Evolutionary conservation across 1,140 invertebrate genomes (phyloP).

Genomic region (Harpegnathos saltator): DNA sequence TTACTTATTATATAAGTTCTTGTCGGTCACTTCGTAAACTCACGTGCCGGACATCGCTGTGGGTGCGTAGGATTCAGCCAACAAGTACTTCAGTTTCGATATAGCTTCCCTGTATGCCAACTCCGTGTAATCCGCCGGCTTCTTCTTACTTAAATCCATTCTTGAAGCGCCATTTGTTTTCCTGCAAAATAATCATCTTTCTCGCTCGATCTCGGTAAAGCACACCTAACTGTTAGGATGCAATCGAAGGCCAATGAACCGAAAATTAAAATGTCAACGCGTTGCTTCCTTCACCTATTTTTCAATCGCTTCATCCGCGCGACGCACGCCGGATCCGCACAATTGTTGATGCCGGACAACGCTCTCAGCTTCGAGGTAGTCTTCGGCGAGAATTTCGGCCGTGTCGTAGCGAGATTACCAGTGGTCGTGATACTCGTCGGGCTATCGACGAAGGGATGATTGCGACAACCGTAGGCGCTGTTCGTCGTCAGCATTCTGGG

Average conservation of each 20-base stretch:
- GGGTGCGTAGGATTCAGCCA: slow-evolving; percentile 91
- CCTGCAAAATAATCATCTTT: slow-evolving; percentile 64
- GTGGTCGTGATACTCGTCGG: slow-evolving; percentile 51
- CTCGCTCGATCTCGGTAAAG: no score
- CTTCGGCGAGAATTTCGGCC: slow-evolving; percentile 66
- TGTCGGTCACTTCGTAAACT: not conserved
- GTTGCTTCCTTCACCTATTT: slow-evolving; percentile 72
- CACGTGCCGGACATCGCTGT: slow-evolving; percentile 79
- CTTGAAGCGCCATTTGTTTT: slow-evolving; percentile 78
- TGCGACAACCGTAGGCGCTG: slow-evolving; percentile 71
- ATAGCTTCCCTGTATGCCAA: slow-evolving; percentile 93
- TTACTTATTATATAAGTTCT: no score
- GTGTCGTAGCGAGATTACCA: slow-evolving; percentile 50
- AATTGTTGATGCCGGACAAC: slow-evolving; percentile 52
- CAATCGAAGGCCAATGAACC: not conserved
- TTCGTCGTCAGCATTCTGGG: slow-evolving; percentile 76
- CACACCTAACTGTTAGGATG: not conserved
- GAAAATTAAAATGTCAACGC: slow-evolving; percentile 9
- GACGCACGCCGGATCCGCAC: slow-evolving; percentile 55
- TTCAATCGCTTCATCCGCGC: slow-evolving; percentile 74
- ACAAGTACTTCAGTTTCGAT: slow-evolving; percentile 90
- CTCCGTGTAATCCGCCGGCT: slow-evolving; percentile 91
- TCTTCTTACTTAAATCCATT: slow-evolving; percentile 76
- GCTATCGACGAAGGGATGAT: slow-evolving; percentile 44
- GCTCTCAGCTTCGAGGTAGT: slow-evolving; percentile 65